These are phyloP conservation scores for Hylaeus volcanicus DNA, from an alignment of 1,140 invertebrate species.

Conservation along the genomic window DNA sequence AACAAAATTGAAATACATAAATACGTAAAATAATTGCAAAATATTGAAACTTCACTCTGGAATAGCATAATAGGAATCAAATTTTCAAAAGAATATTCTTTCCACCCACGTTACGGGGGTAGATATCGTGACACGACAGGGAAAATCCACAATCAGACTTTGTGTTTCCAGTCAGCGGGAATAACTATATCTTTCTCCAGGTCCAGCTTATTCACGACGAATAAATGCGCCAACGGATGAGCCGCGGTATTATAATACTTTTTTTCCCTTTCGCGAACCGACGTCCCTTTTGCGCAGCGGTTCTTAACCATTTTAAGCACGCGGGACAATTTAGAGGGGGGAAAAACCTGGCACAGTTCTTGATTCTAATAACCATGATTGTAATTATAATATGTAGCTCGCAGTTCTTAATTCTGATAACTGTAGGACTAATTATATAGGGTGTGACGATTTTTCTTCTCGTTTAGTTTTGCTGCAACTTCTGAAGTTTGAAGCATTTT, in stretches of 20 bases:
- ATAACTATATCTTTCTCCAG: slow-evolving; percentile 13
- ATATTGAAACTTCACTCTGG: not conserved
- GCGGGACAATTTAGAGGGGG: no score
- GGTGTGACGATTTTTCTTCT: no score
- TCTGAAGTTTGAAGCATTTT: no score
- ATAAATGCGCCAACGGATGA: slow-evolving; percentile 7
- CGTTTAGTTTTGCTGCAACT: no score
- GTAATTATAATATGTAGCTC: no score
- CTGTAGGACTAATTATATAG: no score
- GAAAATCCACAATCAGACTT: slow-evolving; percentile 10
- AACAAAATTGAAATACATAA: no score
- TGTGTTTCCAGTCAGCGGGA: slow-evolving; percentile 25
- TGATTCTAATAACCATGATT: no score
- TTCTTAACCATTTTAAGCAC: no score
- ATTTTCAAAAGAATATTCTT: not conserved
- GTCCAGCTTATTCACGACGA: slow-evolving; percentile 12
- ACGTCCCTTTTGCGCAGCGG: not conserved
- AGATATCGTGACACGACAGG: not conserved
- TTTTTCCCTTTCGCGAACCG: slow-evolving; percentile 21
- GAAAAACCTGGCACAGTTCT: no score
- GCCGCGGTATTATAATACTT: slow-evolving; percentile 40
- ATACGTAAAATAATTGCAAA: not conserved
- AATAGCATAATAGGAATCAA: not conserved
- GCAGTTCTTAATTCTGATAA: no score
- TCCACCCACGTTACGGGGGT: not conserved